phyloP scores from a whole-genome alignment of 2,888 invertebrate species.

The Allygus modestus region DNA sequence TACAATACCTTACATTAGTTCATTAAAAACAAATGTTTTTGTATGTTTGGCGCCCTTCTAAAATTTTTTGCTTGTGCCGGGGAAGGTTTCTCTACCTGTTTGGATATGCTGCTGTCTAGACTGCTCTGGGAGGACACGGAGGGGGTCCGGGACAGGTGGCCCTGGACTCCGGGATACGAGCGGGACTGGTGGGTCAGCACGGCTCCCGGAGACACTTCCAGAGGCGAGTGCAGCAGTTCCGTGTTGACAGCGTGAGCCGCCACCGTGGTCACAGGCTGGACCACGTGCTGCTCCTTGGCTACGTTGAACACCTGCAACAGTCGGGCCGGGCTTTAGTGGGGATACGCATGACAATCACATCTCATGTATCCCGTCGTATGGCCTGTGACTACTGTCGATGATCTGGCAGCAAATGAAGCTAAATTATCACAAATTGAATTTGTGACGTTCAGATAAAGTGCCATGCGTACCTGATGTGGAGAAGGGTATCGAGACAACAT shows the following conservation, averaged over 20 bases:
- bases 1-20: too few relatives aligned
- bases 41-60: too few relatives aligned
- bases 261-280: slow-evolving; percentile 76
- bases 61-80: too few relatives aligned
- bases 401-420: too few relatives aligned
- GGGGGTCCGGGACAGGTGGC: slow-evolving; percentile 84
- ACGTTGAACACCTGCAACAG: slow-evolving; percentile 81
- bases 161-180: slow-evolving; percentile 77
- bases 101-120: slow-evolving; percentile 85
- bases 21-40: too few relatives aligned
- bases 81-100: slow-evolving; percentile 75
- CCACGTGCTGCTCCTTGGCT: slow-evolving; percentile 81
- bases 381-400: too few relatives aligned
- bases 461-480: too few relatives aligned
- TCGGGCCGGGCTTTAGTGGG: not conserved
- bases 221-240: slow-evolving; percentile 75
- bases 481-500: too few relatives aligned
- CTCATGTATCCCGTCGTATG: too few relatives aligned
- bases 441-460: too few relatives aligned
- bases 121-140: slow-evolving; percentile 91
- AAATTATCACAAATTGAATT: too few relatives aligned
- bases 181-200: slow-evolving; percentile 81
- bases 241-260: slow-evolving; percentile 74
- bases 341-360: too few relatives aligned
- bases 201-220: slow-evolving; percentile 72